Evolutionary conservation across 1,140 invertebrate genomes (phyloP).

Genomic region (Trichomalopsis sarcophagae): DNA sequence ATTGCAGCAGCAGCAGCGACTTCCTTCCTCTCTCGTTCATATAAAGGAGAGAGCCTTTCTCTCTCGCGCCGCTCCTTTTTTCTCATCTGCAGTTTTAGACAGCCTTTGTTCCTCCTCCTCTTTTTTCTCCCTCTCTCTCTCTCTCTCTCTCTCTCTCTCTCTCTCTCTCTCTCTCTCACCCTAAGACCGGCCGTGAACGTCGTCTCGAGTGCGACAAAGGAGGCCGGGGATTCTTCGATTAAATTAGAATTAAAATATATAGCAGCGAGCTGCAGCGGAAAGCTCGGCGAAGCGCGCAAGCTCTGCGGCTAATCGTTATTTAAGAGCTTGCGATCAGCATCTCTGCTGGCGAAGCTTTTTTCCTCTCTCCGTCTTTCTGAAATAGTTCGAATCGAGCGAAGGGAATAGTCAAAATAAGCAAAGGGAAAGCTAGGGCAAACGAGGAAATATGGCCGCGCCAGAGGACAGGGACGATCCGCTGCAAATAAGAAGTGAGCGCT

Average conservation of each 20-base stretch:
- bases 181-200: too few species aligned
- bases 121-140: background rate
- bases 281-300: background rate
- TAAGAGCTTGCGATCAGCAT: background rate
- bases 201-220: background rate
- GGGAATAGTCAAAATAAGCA: too few species aligned
- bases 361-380: too few species aligned
- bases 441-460: background rate
- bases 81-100: background rate
- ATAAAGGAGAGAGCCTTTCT: constrained; percentile 1
- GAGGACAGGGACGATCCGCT: background rate
- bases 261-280: background rate
- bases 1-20: background rate
- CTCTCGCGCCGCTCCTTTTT: background rate
- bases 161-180: background rate
- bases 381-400: too few species aligned
- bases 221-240: constrained; percentile 17
- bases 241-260: constrained; percentile 36
- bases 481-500: constrained; percentile 24
- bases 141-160: too few species aligned
- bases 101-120: background rate
- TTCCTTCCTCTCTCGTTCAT: background rate
- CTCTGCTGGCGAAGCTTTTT: too few species aligned
- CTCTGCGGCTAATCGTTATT: background rate
- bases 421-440: background rate